A percentile compares a stretch with the other conserved stretches of the same genome.
phyloP scores from a whole-genome alignment of 2,797 vertebrate species.

The Urosaurus nigricauda region DNA sequence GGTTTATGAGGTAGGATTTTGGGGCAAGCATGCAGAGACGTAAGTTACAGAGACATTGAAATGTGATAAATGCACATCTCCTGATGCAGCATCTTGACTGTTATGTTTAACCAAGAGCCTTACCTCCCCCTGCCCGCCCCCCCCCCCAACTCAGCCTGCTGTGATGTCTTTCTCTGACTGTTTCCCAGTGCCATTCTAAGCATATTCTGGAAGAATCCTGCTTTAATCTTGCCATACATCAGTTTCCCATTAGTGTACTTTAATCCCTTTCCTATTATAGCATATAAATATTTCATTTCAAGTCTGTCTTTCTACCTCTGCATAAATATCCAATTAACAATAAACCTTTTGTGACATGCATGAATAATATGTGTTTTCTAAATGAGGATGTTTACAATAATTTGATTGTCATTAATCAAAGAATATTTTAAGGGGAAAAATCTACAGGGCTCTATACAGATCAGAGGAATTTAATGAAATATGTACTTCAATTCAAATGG shows the following conservation, averaged over 20 bases:
- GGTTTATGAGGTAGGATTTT: no score
- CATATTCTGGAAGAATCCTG: background rate
- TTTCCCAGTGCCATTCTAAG: background rate
- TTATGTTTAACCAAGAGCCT: slow-evolving; percentile 4
- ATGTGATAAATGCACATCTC: no score
- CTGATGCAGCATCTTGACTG: no score
- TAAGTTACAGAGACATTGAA: no score
- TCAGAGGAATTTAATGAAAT: slow-evolving; percentile 21
- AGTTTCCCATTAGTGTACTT: slow-evolving; percentile 41
- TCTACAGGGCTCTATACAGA: slow-evolving; percentile 1
- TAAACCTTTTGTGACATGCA: background rate
- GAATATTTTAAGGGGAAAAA: slow-evolving; percentile 18
- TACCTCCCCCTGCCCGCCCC: slow-evolving; percentile 16
- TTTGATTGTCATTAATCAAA: slow-evolving; percentile 40
- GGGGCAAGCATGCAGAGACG: no score
- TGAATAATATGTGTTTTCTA: slow-evolving; percentile 14
- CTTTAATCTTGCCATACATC: slow-evolving; percentile 39
- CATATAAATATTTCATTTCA: slow-evolving; percentile 31
- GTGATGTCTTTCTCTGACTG: background rate
- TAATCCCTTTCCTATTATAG: slow-evolving; percentile 31
- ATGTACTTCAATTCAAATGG: slow-evolving; percentile 39
- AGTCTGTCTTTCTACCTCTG: background rate
- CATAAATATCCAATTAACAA: slow-evolving; percentile 7
- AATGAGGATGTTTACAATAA: slow-evolving; percentile 47
- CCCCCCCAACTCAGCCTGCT: slow-evolving; percentile 12